phyloP scores from a whole-genome alignment of 2,888 invertebrate genomes.

The Synergus itoensis region DNA sequence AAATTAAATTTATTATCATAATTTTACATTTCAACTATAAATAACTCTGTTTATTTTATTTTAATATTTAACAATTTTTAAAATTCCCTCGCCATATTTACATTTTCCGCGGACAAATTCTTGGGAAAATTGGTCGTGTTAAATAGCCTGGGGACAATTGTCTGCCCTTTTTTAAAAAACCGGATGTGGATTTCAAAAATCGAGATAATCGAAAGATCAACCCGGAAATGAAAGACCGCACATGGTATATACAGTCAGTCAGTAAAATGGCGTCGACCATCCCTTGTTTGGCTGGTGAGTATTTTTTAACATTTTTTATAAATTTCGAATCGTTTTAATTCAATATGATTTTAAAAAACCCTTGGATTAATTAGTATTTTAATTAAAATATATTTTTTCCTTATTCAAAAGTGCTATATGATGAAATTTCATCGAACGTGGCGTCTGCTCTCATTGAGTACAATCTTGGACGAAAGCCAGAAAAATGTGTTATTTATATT shows the following conservation, averaged over 20 bases:
- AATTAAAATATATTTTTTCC: background rate
- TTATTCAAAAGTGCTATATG: background rate
- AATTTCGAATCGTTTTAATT: conserved; percentile 26
- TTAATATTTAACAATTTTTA: too few species aligned
- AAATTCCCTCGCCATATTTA: too few species aligned
- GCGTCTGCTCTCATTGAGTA: background rate
- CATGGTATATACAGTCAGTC: conserved; percentile 67
- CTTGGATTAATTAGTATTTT: background rate
- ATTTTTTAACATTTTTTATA: conserved; percentile 55
- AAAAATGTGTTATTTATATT: background rate
- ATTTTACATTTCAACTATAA: too few species aligned
- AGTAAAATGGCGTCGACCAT: conserved; percentile 77
- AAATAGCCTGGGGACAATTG: too few species aligned
- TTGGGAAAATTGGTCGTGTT: too few species aligned
- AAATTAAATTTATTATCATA: too few species aligned
- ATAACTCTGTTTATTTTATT: too few species aligned
- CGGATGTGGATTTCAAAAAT: background rate
- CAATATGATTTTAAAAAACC: conserved; percentile 1
- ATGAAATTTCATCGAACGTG: background rate
- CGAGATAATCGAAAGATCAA: background rate
- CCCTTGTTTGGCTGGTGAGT: conserved; percentile 77
- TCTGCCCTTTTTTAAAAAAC: background rate
- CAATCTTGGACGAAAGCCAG: background rate
- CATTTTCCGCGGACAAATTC: too few species aligned
- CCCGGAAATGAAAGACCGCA: conserved; percentile 57